Evolutionary conservation across 2,888 invertebrate species (phyloP).

Genomic region (Protonemura montana): DNA sequence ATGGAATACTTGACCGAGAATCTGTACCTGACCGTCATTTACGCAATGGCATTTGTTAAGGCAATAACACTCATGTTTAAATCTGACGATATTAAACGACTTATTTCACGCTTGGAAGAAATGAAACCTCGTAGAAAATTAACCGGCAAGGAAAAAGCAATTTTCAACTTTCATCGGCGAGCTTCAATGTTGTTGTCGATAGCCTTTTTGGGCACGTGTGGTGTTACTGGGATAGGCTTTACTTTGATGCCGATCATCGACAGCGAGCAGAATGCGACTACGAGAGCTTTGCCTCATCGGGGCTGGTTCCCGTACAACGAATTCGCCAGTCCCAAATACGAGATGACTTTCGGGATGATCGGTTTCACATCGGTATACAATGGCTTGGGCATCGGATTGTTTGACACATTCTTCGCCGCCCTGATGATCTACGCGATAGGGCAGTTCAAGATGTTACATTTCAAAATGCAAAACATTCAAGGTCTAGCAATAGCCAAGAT

Average conservation of each 20-base stretch:
- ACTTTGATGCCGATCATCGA: not conserved
- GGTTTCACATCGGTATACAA: not conserved
- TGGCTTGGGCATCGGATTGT: not conserved
- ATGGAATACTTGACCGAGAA: slow-evolving; percentile 17
- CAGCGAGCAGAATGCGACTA: not conserved
- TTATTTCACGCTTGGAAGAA: not conserved
- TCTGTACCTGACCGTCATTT: slow-evolving; percentile 1
- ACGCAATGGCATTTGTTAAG: slow-evolving; percentile 1
- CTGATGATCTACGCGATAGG: not conserved
- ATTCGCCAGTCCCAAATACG: not conserved
- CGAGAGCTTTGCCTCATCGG: not conserved
- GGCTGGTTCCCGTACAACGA: slow-evolving; percentile 18
- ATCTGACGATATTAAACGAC: not conserved
- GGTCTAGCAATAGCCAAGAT: not conserved
- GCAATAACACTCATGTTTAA: not conserved
- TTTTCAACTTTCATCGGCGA: not conserved
- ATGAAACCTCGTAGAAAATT: not conserved
- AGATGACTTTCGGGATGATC: not conserved
- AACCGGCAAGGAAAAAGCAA: not conserved
- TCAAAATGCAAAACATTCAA: slow-evolving; percentile 8
- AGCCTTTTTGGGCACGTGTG: not conserved
- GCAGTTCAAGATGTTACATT: slow-evolving; percentile 16
- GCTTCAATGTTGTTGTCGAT: not conserved
- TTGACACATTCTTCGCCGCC: not conserved
- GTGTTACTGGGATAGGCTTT: not conserved